A percentile compares a stretch with the other conserved stretches of the same genome.
Evolutionary conservation across 2,113 vertebrate species (phyloP).

Genomic region (Brachionichthys hirsutus): DNA sequence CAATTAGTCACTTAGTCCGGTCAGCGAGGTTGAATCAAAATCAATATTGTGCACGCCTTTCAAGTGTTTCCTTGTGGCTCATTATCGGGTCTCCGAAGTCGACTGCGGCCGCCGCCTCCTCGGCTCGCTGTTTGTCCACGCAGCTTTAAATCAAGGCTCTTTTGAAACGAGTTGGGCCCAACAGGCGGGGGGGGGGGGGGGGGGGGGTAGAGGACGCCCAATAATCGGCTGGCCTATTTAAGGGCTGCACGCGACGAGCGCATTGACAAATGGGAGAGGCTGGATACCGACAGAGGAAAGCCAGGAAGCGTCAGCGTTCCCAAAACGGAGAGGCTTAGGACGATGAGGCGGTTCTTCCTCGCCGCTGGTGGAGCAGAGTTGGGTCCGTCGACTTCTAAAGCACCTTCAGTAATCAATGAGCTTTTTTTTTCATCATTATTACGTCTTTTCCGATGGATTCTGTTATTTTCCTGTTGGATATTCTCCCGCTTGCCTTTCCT

Average conservation of each 20-base stretch:
- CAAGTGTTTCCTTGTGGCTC: slow-evolving; percentile 48
- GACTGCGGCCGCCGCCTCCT: not conserved
- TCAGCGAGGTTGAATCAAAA: slow-evolving; percentile 49
- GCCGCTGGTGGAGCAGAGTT: no score
- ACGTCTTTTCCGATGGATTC: no score
- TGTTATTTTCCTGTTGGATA: no score
- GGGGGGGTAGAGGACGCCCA: slow-evolving; percentile 16
- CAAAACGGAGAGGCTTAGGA: slow-evolving; percentile 17
- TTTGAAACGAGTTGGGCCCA: slow-evolving; percentile 19
- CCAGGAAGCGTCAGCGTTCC: not conserved
- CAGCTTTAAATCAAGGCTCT: slow-evolving; percentile 40
- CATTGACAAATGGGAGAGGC: slow-evolving; percentile 35
- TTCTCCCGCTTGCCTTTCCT: no score
- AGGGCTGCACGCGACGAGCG: slow-evolving; percentile 25
- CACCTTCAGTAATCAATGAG: no score
- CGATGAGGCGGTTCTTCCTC: no score
- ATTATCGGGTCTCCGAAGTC: slow-evolving; percentile 49
- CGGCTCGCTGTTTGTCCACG: slow-evolving; percentile 24
- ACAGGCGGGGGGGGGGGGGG: no score
- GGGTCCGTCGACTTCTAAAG: no score
- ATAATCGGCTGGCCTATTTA: slow-evolving; percentile 44
- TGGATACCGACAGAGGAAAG: slow-evolving; percentile 19
- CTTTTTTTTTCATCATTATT: no score
- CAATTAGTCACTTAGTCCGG: slow-evolving; percentile 64
- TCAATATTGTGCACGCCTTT: slow-evolving; percentile 49